Conservation (phyloP, 2,797 vertebrate species). For the Allobates femoralis region DNA sequence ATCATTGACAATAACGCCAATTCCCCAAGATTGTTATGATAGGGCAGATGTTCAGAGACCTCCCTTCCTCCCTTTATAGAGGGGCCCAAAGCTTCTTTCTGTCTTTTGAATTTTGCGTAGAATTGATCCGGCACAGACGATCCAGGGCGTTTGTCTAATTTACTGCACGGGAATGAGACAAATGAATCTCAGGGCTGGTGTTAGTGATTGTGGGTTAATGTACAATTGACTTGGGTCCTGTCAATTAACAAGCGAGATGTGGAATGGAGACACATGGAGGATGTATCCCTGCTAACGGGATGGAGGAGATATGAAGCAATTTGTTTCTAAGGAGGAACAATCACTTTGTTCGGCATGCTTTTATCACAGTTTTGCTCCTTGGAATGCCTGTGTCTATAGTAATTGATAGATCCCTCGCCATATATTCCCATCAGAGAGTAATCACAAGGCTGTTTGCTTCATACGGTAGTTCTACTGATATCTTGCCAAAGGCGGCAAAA, state of each 20-base stretch:
- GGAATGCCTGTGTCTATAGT: background rate
- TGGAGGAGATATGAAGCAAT: background rate
- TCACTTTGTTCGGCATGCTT: background rate
- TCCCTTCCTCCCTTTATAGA: slow-evolving; percentile 31
- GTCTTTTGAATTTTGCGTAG: background rate
- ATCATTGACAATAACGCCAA: slow-evolving; percentile 1
- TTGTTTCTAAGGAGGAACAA: background rate
- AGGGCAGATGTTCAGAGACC: slow-evolving; percentile 39
- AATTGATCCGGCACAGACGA: background rate
- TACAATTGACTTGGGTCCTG: slow-evolving; percentile 10
- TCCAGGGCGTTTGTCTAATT: slow-evolving; percentile 18
- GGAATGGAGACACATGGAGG: slow-evolving; percentile 1
- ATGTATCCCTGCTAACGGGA: background rate
- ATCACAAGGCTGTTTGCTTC: background rate
- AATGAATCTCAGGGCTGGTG: background rate
- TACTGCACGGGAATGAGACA: slow-evolving; percentile 11
- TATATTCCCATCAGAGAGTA: background rate
- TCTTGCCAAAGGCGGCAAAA: background rate
- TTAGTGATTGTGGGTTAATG: slow-evolving; percentile 27
- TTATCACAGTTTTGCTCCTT: background rate
- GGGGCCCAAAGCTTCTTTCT: background rate
- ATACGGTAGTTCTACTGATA: background rate
- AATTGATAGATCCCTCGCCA: background rate
- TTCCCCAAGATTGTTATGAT: slow-evolving; percentile 33
- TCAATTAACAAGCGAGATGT: background rate